A percentile compares a stretch with the other conserved stretches of the same genome.
Conservation (phyloP, 2,113 vertebrate species). For the Amphilophus citrinellus region DNA sequence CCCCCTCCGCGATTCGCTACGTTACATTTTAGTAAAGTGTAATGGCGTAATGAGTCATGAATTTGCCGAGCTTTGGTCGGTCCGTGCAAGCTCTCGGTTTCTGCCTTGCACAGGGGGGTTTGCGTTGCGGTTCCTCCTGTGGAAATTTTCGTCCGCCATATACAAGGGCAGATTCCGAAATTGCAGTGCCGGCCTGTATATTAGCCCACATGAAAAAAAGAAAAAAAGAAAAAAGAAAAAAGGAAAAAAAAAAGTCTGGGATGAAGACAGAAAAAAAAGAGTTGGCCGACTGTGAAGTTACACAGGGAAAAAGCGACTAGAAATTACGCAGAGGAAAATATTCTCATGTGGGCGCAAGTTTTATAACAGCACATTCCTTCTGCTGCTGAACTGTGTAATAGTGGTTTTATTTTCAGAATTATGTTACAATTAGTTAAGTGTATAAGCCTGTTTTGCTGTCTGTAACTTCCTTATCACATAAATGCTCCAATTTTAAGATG, state of each 20-base stretch:
- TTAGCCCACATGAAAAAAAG: conserved; percentile 68
- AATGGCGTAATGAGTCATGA: conserved; percentile 63
- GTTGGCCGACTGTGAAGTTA: conserved; percentile 67
- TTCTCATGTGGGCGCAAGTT: not conserved
- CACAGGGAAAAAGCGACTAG: conserved; percentile 29
- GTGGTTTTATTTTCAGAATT: not conserved
- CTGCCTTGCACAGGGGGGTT: conserved; percentile 46
- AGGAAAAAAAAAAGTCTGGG: conserved; percentile 67
- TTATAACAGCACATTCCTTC: not conserved
- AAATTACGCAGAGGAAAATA: conserved; percentile 42
- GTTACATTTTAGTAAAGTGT: conserved; percentile 73
- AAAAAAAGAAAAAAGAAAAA: conserved; percentile 29
- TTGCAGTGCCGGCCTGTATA: conserved; percentile 78
- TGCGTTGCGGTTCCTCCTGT: conserved; percentile 72
- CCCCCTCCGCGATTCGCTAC: conserved; percentile 44
- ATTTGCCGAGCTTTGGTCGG: conserved; percentile 51
- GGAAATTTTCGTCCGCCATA: conserved; percentile 82
- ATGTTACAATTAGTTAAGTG: not conserved
- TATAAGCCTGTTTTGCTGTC: not conserved
- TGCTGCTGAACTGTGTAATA: not conserved
- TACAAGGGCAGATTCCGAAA: conserved; percentile 81
- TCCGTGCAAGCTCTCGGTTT: conserved; percentile 55
- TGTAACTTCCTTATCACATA: not conserved
- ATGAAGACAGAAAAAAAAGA: conserved; percentile 50
- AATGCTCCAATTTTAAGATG: not conserved